Evolutionary conservation across 2,113 vertebrate species (phyloP).

Genomic region (Polypterus bichir): DNA sequence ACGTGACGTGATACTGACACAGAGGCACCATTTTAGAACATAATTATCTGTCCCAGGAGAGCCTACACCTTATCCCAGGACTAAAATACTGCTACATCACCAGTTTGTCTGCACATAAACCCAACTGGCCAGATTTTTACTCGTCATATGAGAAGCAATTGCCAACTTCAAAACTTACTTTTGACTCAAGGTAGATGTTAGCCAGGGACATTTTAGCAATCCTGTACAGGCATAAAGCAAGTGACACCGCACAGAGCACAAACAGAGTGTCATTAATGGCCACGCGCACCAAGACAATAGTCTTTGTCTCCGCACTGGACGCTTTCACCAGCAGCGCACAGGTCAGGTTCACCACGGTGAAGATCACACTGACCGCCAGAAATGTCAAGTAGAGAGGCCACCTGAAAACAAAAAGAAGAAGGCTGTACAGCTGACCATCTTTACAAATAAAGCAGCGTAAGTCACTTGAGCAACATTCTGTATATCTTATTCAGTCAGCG

Average conservation of each 20-base stretch:
- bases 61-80: no score
- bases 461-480: no score
- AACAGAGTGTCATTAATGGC: constrained; percentile 81
- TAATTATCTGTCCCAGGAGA: no score
- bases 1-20: no score
- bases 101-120: background rate
- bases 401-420: constrained; percentile 37
- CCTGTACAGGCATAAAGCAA: constrained; percentile 83
- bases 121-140: background rate
- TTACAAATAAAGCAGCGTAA: no score
- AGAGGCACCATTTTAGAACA: no score
- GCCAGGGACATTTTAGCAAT: constrained; percentile 91
- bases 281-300: constrained; percentile 73
- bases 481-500: no score
- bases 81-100: no score
- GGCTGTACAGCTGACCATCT: background rate
- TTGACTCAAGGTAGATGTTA: constrained; percentile 89
- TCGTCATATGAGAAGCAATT: background rate
- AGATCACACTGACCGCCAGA: constrained; percentile 74
- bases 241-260: constrained; percentile 76
- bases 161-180: constrained; percentile 46
- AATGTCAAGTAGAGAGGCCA: constrained; percentile 75
- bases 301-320: constrained; percentile 57
- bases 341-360: constrained; percentile 81
- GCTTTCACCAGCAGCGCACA: constrained; percentile 83